A percentile compares a stretch with the other conserved stretches of the same genome.
Conservation (phyloP, 2,797 vertebrate genomes). For the Alauda arvensis region DNA sequence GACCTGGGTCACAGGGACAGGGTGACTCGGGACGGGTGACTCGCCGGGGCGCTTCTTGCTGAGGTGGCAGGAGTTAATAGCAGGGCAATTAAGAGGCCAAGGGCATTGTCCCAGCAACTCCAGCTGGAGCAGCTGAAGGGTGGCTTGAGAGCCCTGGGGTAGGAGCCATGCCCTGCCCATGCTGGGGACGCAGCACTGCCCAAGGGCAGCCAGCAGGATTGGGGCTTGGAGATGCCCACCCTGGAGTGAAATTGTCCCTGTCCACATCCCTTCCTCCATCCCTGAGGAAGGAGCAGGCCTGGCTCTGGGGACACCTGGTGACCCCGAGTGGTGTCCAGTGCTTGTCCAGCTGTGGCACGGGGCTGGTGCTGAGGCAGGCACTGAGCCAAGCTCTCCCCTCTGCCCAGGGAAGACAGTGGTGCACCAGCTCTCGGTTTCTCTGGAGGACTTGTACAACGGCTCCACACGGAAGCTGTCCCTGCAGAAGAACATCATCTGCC, state of each 20-base stretch:
- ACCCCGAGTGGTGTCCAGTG: background rate
- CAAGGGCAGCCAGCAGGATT: background rate
- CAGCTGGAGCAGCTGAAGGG: background rate
- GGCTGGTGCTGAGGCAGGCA: rapidly evolving
- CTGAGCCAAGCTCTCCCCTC: background rate
- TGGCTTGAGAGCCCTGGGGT: background rate
- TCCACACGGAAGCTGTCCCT: slow-evolving; percentile 58
- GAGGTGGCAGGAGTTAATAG: slow-evolving; percentile 35
- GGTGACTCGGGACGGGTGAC: background rate
- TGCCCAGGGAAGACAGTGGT: slow-evolving; percentile 50
- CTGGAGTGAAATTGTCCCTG: background rate
- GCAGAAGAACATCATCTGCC: slow-evolving; percentile 67
- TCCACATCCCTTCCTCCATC: rapidly evolving
- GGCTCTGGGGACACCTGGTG: background rate
- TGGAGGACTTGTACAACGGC: slow-evolving; percentile 64
- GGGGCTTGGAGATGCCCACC: rapidly evolving
- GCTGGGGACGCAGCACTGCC: background rate
- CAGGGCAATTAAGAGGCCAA: background rate
- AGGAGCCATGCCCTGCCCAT: background rate
- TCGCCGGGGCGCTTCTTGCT: background rate
- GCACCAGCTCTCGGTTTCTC: slow-evolving; percentile 38
- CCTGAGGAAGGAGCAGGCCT: background rate
- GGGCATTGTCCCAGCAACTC: background rate
- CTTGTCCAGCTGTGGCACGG: rapidly evolving
- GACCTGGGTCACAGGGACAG: background rate